phyloP scores from a whole-genome alignment of 2,797 vertebrate species.

The Cyprinella venusta region DNA sequence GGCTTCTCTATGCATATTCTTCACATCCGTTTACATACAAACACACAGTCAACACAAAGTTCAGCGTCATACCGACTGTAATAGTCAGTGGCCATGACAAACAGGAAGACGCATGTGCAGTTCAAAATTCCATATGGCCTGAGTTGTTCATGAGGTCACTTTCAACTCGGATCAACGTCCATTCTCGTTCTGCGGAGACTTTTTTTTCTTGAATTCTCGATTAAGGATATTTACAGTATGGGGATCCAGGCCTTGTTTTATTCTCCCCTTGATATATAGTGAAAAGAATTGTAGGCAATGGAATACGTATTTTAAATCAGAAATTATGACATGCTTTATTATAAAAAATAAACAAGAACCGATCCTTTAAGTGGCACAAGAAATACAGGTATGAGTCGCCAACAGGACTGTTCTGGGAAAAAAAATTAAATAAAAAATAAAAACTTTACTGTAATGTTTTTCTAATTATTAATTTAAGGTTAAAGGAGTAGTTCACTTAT shows the following conservation, averaged over 20 bases:
- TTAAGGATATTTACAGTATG: slow-evolving; percentile 51
- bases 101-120: slow-evolving; percentile 76
- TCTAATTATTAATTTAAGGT: background rate
- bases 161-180: slow-evolving; percentile 29
- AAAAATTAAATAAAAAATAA: background rate
- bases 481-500: background rate
- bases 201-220: background rate
- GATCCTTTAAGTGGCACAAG: slow-evolving; percentile 21
- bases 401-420: background rate
- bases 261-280: slow-evolving; percentile 18
- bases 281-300: slow-evolving; percentile 36
- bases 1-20: slow-evolving; percentile 36
- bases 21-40: slow-evolving; percentile 44
- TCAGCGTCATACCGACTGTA: slow-evolving; percentile 69
- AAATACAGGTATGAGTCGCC: slow-evolving; percentile 22
- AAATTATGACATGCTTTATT: slow-evolving; percentile 39
- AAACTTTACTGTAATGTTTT: background rate
- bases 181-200: slow-evolving; percentile 17
- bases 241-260: slow-evolving; percentile 10
- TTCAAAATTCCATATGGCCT: slow-evolving; percentile 76
- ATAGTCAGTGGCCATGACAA: slow-evolving; percentile 67
- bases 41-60: slow-evolving; percentile 52
- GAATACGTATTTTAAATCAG: slow-evolving; percentile 12
- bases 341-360: slow-evolving; percentile 46
- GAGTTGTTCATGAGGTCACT: slow-evolving; percentile 58